Base-by-base conservation (phyloP, 2,797 vertebrate species). In the Trematomus bernacchii region DNA sequence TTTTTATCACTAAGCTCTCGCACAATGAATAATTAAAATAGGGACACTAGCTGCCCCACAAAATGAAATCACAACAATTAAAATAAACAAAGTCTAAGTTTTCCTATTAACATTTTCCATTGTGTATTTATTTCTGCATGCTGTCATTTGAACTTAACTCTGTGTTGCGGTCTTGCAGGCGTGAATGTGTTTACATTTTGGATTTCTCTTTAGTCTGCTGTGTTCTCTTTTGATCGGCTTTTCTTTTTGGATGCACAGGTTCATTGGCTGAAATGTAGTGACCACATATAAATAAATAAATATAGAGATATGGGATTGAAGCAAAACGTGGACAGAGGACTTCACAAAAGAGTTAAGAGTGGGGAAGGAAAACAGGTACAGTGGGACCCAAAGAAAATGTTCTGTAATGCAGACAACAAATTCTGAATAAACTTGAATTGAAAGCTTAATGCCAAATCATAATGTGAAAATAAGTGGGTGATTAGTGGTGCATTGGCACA, bases 191-290 rank as follows among this genome's bases (percentile, higher is more conserved):
- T 16, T 11, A 54, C 47, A 42, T 58, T 53, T 27, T 23, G 33
- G 19, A 53, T 27, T 69, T 50, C 14, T 19, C 30, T 23, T 1
- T 40, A 46, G 12, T 51, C 44, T 40, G 42, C 30, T n/a, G 43
- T 15, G 15, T 77, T 59, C 21, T 33, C n/a, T 61, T 66, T 67
- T 66, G 21, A 77, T 55, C 21, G 6, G 40, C 10, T 40, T 18
- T 30, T 59, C 8, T 75, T 10, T 43, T 37, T 64, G 43, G 54
- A 44, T 53, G 7, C 57, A 58, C 19, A 10, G 23, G 19, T 64
- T 64, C 15, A 15, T 50, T 63, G 42, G 30, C 58, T 59, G 40
- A 58, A 21, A 27, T 61, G 48, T 64, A 60, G 10, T 3, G 0
- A 42, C 23, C 42, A 9, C 62, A 10, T 18, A 42, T 42, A 30